These are phyloP conservation scores for Nephotettix cincticeps DNA, from an alignment of 1,140 invertebrate genomes.

Conservation along the genomic window DNA sequence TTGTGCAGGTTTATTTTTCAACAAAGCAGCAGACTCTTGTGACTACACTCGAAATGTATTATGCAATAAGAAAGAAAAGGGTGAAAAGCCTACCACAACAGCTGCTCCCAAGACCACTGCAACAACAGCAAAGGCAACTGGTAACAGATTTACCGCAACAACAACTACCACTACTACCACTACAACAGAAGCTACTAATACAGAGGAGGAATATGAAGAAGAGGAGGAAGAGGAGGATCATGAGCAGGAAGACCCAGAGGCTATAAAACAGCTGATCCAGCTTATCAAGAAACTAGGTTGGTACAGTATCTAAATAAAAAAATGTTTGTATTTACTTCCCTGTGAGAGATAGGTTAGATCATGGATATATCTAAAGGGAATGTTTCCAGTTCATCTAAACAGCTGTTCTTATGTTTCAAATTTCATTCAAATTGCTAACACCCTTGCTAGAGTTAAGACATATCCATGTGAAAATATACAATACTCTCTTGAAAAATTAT, in stretches of 20 bases:
- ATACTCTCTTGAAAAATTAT: too few species aligned
- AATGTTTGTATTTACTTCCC: too few species aligned
- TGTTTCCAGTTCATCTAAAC: too few species aligned
- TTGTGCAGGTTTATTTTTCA: constrained; percentile 76
- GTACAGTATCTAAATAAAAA: too few species aligned
- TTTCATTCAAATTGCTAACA: too few species aligned
- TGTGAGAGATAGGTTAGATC: too few species aligned
- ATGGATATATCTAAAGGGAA: too few species aligned
- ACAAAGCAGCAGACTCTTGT: constrained; percentile 87
- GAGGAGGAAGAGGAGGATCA: constrained; percentile 67
- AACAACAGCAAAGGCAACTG: constrained; percentile 52
- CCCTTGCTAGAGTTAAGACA: too few species aligned
- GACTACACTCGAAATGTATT: constrained; percentile 87
- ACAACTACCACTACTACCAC: constrained; percentile 54
- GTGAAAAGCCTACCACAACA: constrained; percentile 27
- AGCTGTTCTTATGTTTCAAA: too few species aligned
- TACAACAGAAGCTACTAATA: constrained; percentile 47
- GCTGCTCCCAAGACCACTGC: constrained; percentile 50
- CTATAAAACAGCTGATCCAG: constrained; percentile 80
- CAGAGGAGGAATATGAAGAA: constrained; percentile 52
- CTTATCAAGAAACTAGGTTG: constrained; percentile 77
- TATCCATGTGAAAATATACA: too few species aligned
- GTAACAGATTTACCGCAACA: constrained; percentile 50
- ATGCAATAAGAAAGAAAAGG: constrained; percentile 56
- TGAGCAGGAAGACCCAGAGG: constrained; percentile 74